Evolutionary conservation across 2,888 invertebrate species (phyloP).

Genomic region (Aricia artaxerxes): DNA sequence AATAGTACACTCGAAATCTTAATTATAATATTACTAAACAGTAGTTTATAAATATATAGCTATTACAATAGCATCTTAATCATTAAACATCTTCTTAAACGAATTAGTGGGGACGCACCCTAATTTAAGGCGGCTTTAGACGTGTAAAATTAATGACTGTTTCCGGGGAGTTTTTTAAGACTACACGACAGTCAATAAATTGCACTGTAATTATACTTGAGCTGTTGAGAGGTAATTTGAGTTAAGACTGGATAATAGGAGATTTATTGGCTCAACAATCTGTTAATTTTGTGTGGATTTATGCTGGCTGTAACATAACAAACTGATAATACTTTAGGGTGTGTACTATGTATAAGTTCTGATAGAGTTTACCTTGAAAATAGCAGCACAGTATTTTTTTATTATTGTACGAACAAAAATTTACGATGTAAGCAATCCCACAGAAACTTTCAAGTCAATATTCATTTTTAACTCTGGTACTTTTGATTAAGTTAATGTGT

Average conservation of each 20-base stretch:
- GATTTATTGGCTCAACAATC: constrained; percentile 62
- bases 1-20: neutral
- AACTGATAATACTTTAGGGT: neutral
- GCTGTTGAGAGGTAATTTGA: constrained; percentile 75
- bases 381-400: too few species aligned
- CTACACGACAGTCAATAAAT: constrained; percentile 68
- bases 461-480: too few species aligned
- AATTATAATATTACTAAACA: neutral
- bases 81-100: constrained; percentile 63
- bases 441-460: too few species aligned
- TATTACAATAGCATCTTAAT: constrained; percentile 64
- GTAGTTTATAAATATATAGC: neutral
- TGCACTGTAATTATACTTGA: constrained; percentile 67
- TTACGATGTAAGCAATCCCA: too few species aligned
- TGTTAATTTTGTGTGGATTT: constrained; percentile 31
- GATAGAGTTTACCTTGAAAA: too few species aligned
- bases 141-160: constrained; percentile 59
- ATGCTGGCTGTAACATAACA: neutral
- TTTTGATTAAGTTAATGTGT: too few species aligned
- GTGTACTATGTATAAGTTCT: too few species aligned
- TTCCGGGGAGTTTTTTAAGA: constrained; percentile 49
- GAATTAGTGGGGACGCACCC: constrained; percentile 53
- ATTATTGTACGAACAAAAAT: too few species aligned
- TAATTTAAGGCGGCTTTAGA: constrained; percentile 17
- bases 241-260: constrained; percentile 55